Base-by-base conservation (phyloP, 1,140 invertebrate genomes). In the Tetraneura akinire region DNA sequence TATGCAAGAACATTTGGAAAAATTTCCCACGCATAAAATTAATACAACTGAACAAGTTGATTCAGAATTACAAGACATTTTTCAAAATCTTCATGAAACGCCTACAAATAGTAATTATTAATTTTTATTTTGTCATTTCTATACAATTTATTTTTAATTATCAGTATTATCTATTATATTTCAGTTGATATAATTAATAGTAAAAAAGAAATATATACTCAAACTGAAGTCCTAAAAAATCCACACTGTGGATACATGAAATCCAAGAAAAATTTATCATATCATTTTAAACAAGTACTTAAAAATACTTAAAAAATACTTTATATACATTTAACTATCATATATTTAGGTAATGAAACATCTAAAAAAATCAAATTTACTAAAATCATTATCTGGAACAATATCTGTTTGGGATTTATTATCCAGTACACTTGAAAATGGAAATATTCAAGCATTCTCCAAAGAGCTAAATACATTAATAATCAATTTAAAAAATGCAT, bases 1-100 rank as follows among this genome's bases (percentile, higher is more conserved):
- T 26, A 78, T 78, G 55, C 51, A 78, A 78, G 55, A 78, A n/a
- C 74, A 78, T 62, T 60, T 78, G 11, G 74, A 60, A 62, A 78
- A 4, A 8, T 78, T 62, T 47, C 74, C 74, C 60, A 10, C 74
- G 23, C 74, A 78, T 10, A 78, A 42, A 45, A 47, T 60, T 1
- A 78, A 78, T 47, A 16, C 55, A 11, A 18, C 1, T 13, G 55
- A 78, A 13, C 55, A 78, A 26, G 23, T 78, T 16, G 55, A 78
- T 60, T 78, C 74, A 18, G 74, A 78, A 9, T 45, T 78, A 32
- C 74, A 78, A 62, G 42, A 78, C 47, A 78, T 78, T 78, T 78
- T 78, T 5, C 13, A 78, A 78, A 57, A 78, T 3, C 37, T 78
- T 26, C n/a, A 78, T 4, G 37, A 78, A 47, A 55, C 53, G 6